Percentiles rank a stretch among this genome's conserved stretches.
phyloP scores from a whole-genome alignment of 1,140 invertebrate species.

The Zeugodacus cucurbitae region DNA sequence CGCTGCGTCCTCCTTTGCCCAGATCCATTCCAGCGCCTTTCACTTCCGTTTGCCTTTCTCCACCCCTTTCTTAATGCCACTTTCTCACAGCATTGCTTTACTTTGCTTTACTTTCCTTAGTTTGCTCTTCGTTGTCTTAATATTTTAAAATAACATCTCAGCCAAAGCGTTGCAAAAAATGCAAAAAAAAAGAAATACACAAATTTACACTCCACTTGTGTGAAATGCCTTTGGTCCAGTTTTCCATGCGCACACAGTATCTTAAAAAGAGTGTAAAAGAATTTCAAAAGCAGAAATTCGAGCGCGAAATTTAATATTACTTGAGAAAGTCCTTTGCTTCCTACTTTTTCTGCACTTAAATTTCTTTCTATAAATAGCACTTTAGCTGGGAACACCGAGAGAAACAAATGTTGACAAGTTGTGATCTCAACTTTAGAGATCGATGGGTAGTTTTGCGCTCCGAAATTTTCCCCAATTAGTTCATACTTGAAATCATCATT shows the following conservation, averaged over 20 bases:
- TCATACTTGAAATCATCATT: no score
- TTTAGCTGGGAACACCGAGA: not conserved
- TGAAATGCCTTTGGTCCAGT: conserved; percentile 22
- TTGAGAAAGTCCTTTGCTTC: conserved; percentile 27
- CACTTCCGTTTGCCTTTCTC: not conserved
- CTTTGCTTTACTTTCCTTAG: not conserved
- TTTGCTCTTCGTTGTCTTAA: conserved; percentile 20
- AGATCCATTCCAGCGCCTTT: not conserved
- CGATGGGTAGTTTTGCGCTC: no score
- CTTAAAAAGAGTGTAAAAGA: not conserved
- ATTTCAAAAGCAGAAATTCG: not conserved
- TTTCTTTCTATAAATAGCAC: conserved; percentile 6
- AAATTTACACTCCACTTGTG: conserved; percentile 26
- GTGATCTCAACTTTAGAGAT: not conserved
- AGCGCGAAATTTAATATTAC: conserved; percentile 14
- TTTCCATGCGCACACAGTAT: not conserved
- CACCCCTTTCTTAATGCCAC: not conserved
- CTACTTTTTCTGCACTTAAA: not conserved
- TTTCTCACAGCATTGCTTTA: not conserved
- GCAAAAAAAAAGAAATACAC: not conserved
- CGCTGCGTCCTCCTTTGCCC: no score
- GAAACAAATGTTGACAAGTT: not conserved
- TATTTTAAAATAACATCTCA: conserved; percentile 32
- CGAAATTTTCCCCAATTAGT: no score
- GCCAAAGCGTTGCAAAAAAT: conserved; percentile 4